phyloP scores from a whole-genome alignment of 2,888 invertebrate genomes.

The Catonia carolina region DNA sequence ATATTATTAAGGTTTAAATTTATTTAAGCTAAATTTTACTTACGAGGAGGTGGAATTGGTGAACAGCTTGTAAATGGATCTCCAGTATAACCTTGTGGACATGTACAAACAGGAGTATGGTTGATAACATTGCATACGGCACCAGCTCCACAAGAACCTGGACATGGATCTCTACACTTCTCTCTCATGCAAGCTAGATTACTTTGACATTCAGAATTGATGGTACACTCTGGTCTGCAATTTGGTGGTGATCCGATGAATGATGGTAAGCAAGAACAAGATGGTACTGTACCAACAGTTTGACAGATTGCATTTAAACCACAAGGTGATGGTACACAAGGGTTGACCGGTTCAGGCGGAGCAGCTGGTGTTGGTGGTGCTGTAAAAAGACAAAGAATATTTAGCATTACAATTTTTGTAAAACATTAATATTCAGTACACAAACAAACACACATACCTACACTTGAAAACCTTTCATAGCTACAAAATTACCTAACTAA shows the following conservation, averaged over 20 bases:
- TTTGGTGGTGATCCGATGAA: slow-evolving; percentile 39
- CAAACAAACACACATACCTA: slow-evolving; percentile 51
- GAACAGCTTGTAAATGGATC: slow-evolving; percentile 48
- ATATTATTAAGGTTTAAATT: too few relatives aligned
- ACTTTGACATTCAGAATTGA: slow-evolving; percentile 39
- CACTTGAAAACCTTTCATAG: background rate
- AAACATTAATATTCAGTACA: slow-evolving; percentile 44
- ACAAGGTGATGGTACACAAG: slow-evolving; percentile 64
- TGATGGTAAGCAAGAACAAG: slow-evolving; percentile 41
- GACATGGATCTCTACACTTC: slow-evolving; percentile 42
- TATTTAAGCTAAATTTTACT: too few relatives aligned
- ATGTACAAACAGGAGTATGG: slow-evolving; percentile 47
- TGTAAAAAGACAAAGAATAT: slow-evolving; percentile 29
- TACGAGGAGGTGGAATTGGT: slow-evolving; percentile 44
- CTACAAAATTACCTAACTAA: too few relatives aligned
- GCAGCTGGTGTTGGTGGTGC: slow-evolving; percentile 36
- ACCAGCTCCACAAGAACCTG: slow-evolving; percentile 38
- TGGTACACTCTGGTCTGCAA: slow-evolving; percentile 38
- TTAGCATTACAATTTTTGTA: background rate
- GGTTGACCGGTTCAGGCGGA: slow-evolving; percentile 47
- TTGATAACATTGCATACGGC: slow-evolving; percentile 42
- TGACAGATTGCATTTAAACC: slow-evolving; percentile 52
- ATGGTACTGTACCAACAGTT: slow-evolving; percentile 38
- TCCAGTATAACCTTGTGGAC: slow-evolving; percentile 48
- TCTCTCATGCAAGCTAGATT: slow-evolving; percentile 41